These are phyloP conservation scores for Xenopus borealis DNA, from an alignment of 2,113 vertebrate genomes.

Conservation along the genomic window DNA sequence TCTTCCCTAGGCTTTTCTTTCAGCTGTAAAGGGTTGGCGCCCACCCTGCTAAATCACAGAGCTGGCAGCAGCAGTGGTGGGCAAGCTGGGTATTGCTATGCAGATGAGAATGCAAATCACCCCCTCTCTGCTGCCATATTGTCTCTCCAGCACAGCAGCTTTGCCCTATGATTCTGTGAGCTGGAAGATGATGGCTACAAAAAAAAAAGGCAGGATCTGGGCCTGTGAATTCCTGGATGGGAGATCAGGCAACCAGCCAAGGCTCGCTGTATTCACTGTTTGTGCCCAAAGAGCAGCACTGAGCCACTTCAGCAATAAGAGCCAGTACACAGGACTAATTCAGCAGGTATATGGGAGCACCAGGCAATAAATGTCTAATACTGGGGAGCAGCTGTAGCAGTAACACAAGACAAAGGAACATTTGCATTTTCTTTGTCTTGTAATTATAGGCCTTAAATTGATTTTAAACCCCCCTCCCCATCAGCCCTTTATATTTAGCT, in stretches of 20 bases:
- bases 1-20: slow-evolving; percentile 9
- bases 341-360: too few species aligned
- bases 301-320: not conserved
- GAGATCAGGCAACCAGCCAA: slow-evolving; percentile 6
- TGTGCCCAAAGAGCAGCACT: slow-evolving; percentile 23
- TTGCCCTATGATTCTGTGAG: not conserved
- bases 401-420: too few species aligned
- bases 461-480: too few species aligned
- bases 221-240: slow-evolving; percentile 6
- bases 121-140: slow-evolving; percentile 22
- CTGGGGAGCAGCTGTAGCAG: too few species aligned
- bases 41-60: slow-evolving; percentile 6
- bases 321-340: not conserved
- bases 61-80: slow-evolving; percentile 1
- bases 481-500: too few species aligned
- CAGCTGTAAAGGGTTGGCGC: slow-evolving; percentile 14
- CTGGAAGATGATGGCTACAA: slow-evolving; percentile 2
- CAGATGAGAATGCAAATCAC: slow-evolving; percentile 30
- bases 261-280: slow-evolving; percentile 3
- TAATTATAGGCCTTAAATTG: too few species aligned
- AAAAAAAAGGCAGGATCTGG: slow-evolving; percentile 3
- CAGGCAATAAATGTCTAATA: too few species aligned
- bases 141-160: slow-evolving; percentile 4
- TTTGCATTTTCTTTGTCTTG: too few species aligned
- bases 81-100: slow-evolving; percentile 41